phyloP scores from a whole-genome alignment of 1,140 invertebrate genomes.

The Pseudomyrmex cubaensis region DNA sequence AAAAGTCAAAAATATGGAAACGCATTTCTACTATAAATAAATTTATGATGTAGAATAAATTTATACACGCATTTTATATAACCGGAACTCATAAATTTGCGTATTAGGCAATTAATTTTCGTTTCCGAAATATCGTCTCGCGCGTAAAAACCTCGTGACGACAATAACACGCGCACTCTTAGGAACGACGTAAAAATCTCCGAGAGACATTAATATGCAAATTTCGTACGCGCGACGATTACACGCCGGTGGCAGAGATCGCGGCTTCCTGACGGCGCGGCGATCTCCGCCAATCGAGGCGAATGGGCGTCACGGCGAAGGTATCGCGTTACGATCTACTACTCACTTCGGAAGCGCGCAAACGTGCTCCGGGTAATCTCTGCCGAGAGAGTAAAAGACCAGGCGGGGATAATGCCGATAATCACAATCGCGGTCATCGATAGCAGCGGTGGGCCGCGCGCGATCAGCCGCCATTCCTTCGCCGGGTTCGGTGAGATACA shows the following conservation, averaged over 20 bases:
- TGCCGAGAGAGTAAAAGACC: slow-evolving; percentile 25
- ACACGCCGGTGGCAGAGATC: slow-evolving; percentile 41
- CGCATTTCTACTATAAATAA: no score
- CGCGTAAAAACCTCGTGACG: not conserved
- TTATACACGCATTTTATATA: no score
- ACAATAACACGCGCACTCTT: not conserved
- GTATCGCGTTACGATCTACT: slow-evolving; percentile 70
- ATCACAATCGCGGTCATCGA: slow-evolving; percentile 53
- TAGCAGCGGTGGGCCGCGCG: slow-evolving; percentile 4
- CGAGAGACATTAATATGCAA: slow-evolving; percentile 48
- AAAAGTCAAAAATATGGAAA: no score
- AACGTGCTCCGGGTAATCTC: slow-evolving; percentile 55
- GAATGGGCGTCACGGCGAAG: slow-evolving; percentile 58
- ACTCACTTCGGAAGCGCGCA: slow-evolving; percentile 58
- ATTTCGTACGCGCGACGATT: slow-evolving; percentile 42
- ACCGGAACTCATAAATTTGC: not conserved
- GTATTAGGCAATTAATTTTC: not conserved
- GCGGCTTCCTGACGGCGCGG: slow-evolving; percentile 42
- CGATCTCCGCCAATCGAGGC: slow-evolving; percentile 58
- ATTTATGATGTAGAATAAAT: no score
- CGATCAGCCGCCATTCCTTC: slow-evolving; percentile 24
- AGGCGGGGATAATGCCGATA: slow-evolving; percentile 53
- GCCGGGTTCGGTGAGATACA: slow-evolving; percentile 44
- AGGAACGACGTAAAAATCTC: slow-evolving; percentile 21
- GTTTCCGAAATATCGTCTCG: slow-evolving; percentile 28